Base-by-base conservation (phyloP, 2,797 vertebrate species). In the Leontocebus nigricollis region DNA sequence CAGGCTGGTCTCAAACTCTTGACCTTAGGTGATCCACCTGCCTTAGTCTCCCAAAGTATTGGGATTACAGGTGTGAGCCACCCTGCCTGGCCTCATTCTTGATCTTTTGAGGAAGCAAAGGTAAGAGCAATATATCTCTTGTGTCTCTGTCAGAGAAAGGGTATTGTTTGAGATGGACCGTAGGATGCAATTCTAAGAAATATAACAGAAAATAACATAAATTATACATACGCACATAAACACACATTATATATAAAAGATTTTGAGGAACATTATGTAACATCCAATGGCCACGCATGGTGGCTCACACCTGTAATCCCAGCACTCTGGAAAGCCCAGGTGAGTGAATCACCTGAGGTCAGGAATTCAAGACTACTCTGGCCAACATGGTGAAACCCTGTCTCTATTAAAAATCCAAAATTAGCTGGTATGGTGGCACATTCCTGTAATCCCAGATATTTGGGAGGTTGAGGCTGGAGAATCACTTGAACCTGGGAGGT, bases 61-160 rank as follows among this genome's bases (percentile, higher is more conserved):
- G 33, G 15, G 33, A 67, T 67, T 67, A 67, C 61, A 67, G 30
- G 15, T 4, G 0, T 67, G 33, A 67, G 33, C 7, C 30, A 67
- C 61, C 0, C 3, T 15, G 3, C 33, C 33, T 67, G 30, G 33
- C 61, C 15, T 67, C 30, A 67, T 88, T 89, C 46, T 81, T 82
- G 88, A 4, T n/a, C 52, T 91, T 95, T 70, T 90, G 79, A 67
- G 64, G 55, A 96, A 96, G 39, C 30, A 72, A 55, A 84, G 57
- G 39, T 48, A 50, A 94, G 36, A 84, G 48, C 7, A 50, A 64
- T 7, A 20, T 11, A 33, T 77, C 52, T 90, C 64, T 26, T 82
- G 39, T 46, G n/a, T 88, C 30, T 64, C 55, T n/a, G 33, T 90
- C 33, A 86, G 88, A 93, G 41, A 85, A 90, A 93, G n/a, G 3